Evolutionary conservation across 2,888 invertebrate species (phyloP).

Genomic region (Camponotus fellah): DNA sequence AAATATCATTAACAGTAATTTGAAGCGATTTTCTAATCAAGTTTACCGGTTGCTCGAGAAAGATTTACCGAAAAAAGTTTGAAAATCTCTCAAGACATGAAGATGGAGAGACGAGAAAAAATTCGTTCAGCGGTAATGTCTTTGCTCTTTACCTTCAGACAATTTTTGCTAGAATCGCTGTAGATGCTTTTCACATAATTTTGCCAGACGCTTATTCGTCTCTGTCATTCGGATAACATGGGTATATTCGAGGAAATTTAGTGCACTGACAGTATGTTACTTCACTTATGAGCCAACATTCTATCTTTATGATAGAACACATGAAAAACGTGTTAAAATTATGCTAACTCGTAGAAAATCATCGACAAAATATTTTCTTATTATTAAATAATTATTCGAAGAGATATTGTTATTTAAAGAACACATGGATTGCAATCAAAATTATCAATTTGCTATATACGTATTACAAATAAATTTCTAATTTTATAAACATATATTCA

Average conservation of each 20-base stretch:
- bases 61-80: background rate
- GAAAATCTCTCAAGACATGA: conserved; percentile 10
- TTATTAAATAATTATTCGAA: background rate
- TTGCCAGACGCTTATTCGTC: conserved; percentile 15
- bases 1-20: background rate
- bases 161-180: conserved; percentile 21
- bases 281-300: conserved; percentile 51
- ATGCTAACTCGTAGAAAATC: background rate
- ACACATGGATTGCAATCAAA: background rate
- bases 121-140: background rate
- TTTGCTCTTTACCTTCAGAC: conserved; percentile 12
- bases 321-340: background rate
- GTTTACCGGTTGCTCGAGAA: background rate
- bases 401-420: background rate
- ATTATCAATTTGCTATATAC: background rate
- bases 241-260: conserved; percentile 31
- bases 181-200: conserved; percentile 25
- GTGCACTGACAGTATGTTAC: conserved; percentile 28
- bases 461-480: background rate
- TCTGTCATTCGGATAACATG: conserved; percentile 13
- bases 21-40: background rate
- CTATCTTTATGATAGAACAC: conserved; percentile 25
- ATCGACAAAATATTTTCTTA: background rate
- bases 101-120: background rate
- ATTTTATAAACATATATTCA: background rate